phyloP scores from a whole-genome alignment of 2,888 invertebrate genomes.

The Acanthosepion esculentum region DNA sequence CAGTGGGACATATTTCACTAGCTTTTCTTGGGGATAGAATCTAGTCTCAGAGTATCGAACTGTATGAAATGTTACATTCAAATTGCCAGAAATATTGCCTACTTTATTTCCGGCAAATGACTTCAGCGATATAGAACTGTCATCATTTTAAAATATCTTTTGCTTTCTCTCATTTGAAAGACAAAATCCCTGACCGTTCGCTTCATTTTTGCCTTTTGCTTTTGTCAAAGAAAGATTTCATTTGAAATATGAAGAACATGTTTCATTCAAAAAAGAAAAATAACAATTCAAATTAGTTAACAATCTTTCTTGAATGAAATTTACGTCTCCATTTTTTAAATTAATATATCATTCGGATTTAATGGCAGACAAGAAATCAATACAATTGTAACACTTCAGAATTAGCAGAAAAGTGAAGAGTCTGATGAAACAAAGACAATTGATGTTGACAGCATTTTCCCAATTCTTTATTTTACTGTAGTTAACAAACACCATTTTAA shows the following conservation, averaged over 20 bases:
- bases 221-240: background rate
- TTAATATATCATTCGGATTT: background rate
- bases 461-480: too few relatives aligned
- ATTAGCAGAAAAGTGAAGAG: background rate
- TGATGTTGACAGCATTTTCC: too few relatives aligned
- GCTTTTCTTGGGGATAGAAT: background rate
- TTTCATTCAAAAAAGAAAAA: background rate
- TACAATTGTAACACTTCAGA: background rate
- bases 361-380: background rate
- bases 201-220: background rate
- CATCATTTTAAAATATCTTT: background rate
- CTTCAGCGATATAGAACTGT: background rate
- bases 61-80: background rate
- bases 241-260: background rate
- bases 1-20: background rate
- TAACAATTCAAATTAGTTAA: background rate
- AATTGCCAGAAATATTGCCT: background rate
- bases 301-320: background rate
- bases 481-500: too few relatives aligned
- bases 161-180: background rate
- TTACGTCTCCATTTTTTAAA: background rate
- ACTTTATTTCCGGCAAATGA: background rate
- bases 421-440: too few relatives aligned
- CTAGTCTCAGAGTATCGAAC: background rate
- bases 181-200: background rate